Percentiles rank a stretch among this genome's conserved stretches.
These are phyloP conservation scores for Dryocosmus kuriphilus DNA, from an alignment of 2,888 invertebrate genomes.

Conservation along the genomic window DNA sequence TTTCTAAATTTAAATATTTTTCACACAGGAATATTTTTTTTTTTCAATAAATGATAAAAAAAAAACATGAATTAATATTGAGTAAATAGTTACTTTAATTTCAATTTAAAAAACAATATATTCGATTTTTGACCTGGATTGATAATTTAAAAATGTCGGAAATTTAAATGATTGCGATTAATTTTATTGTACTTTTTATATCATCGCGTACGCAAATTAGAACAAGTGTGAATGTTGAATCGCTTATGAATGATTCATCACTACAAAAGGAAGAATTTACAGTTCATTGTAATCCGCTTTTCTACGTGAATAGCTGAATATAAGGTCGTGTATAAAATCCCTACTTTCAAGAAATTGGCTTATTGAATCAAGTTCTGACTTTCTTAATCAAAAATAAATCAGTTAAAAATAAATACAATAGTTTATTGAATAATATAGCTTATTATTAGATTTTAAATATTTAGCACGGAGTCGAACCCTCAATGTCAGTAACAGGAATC, in stretches of 20 bases:
- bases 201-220: neutral
- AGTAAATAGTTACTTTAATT: neutral
- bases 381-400: neutral
- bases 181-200: neutral
- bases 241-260: constrained; percentile 27
- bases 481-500: too few relatives aligned
- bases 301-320: neutral
- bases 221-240: neutral
- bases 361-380: neutral
- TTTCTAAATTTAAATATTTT: neutral
- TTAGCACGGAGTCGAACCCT: too few relatives aligned
- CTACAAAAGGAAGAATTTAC: neutral
- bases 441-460: neutral
- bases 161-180: neutral
- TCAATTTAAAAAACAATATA: neutral
- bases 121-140: neutral
- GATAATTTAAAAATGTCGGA: neutral
- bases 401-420: neutral
- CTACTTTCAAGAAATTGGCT: neutral
- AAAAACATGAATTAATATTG: neutral
- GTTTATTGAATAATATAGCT: neutral
- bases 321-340: neutral
- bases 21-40: neutral
- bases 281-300: constrained; percentile 24
- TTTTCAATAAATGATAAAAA: neutral